Percentiles rank a stretch among this genome's conserved stretches.
Conservation (phyloP, 2,888 invertebrate genomes). For the Stenurella melanura region DNA sequence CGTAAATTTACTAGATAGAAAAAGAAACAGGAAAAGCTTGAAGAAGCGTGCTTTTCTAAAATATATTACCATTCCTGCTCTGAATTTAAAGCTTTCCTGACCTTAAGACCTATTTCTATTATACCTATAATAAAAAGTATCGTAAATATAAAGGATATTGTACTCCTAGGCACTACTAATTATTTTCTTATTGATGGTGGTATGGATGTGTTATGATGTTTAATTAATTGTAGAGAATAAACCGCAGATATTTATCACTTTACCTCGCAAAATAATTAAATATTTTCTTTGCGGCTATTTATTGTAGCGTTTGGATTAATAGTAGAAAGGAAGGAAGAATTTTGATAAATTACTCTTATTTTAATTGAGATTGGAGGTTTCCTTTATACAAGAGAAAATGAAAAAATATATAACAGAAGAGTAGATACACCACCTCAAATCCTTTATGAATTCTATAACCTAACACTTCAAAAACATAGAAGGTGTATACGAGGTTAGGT, state of each 20-base stretch:
- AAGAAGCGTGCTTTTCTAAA: conserved; percentile 44
- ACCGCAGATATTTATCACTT: neutral
- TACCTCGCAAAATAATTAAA: conserved; percentile 4
- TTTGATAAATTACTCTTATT: neutral
- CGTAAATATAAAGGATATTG: conserved; percentile 21
- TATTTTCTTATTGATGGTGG: conserved; percentile 13
- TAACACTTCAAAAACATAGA: no score
- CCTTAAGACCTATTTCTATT: conserved; percentile 43
- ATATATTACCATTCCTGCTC: conserved; percentile 45
- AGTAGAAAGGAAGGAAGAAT: neutral
- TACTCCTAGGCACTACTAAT: conserved; percentile 16
- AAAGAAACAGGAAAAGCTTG: conserved; percentile 46
- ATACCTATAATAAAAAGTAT: conserved; percentile 29
- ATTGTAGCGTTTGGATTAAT: neutral
- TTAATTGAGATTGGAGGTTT: neutral
- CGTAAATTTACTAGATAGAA: conserved; percentile 51
- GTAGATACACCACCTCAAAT: no score
- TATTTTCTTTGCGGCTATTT: neutral
- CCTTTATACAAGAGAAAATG: neutral
- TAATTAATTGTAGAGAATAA: conserved; percentile 19
- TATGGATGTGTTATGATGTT: conserved; percentile 9
- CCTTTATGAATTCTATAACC: no score
- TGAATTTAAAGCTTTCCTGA: conserved; percentile 45
- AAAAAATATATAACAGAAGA: neutral
- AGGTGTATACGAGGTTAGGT: no score